phyloP scores from a whole-genome alignment of 2,113 vertebrate genomes.

The Vidua macroura region DNA sequence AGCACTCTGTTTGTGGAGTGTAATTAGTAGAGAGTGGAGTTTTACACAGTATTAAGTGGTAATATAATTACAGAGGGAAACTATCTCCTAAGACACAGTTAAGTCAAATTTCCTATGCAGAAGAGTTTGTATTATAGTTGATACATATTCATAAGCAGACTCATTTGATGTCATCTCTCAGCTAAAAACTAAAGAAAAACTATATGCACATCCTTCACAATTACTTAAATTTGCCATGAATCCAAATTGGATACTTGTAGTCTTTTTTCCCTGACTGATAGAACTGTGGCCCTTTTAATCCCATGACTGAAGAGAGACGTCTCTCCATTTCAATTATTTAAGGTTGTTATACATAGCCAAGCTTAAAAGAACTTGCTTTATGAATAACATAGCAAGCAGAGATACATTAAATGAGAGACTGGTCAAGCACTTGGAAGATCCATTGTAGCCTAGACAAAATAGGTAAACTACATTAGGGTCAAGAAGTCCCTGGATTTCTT shows the following conservation, averaged over 20 bases:
- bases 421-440: background rate
- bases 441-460: background rate
- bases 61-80: conserved; percentile 59
- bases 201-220: background rate
- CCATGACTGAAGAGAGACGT: background rate
- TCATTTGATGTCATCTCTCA: background rate
- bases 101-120: conserved; percentile 30
- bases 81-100: conserved; percentile 46
- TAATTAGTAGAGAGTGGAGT: conserved; percentile 54
- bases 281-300: background rate
- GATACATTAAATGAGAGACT: background rate
- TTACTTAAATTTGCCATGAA: background rate
- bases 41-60: conserved; percentile 52
- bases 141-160: conserved; percentile 43
- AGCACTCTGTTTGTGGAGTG: conserved; percentile 46
- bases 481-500: background rate
- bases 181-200: background rate
- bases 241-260: background rate
- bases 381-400: background rate
- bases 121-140: conserved; percentile 19
- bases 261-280: background rate
- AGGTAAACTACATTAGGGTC: background rate
- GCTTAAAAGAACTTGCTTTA: background rate
- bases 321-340: background rate
- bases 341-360: rapidly evolving